A percentile compares a stretch with the other conserved stretches of the same genome.
Evolutionary conservation across 2,113 vertebrate genomes (phyloP).

Genomic region (Halichoerus grypus): DNA sequence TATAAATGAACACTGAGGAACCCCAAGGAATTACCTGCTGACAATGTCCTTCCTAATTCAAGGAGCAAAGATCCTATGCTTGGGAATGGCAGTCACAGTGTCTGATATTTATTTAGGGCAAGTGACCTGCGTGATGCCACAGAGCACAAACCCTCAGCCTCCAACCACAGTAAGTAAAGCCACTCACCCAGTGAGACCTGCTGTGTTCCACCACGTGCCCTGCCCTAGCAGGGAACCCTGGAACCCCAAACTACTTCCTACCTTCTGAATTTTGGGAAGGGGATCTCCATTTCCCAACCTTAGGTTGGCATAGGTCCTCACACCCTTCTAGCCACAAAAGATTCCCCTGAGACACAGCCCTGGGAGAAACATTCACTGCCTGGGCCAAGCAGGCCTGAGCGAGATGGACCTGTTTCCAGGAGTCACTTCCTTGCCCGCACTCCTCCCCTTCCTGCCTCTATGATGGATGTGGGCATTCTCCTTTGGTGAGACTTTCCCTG

Average conservation of each 20-base stretch:
- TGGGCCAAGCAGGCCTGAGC: background rate
- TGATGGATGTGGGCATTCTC: background rate
- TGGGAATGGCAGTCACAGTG: conserved; percentile 68
- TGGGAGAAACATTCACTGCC: background rate
- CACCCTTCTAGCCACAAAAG: background rate
- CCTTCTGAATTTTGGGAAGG: background rate
- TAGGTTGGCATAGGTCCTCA: background rate
- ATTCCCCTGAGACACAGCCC: background rate
- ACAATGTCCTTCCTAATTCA: conserved; percentile 31
- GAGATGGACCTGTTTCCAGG: background rate
- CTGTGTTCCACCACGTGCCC: background rate
- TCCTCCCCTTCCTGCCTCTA: conserved; percentile 22
- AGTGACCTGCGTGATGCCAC: conserved; percentile 36
- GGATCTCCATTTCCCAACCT: background rate
- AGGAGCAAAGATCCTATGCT: background rate
- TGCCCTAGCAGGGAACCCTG: background rate
- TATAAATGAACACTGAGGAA: background rate
- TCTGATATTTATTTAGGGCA: conserved; percentile 80
- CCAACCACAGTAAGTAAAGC: conserved; percentile 75
- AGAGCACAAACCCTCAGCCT: conserved; percentile 73
- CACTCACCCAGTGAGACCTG: background rate
- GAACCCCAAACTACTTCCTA: background rate
- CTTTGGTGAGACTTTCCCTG: conserved; percentile 21
- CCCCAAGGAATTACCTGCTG: background rate
- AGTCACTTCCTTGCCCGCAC: background rate